Evolutionary conservation across 2,113 vertebrate species (phyloP).

Genomic region (Eudyptes chrysolophus): DNA sequence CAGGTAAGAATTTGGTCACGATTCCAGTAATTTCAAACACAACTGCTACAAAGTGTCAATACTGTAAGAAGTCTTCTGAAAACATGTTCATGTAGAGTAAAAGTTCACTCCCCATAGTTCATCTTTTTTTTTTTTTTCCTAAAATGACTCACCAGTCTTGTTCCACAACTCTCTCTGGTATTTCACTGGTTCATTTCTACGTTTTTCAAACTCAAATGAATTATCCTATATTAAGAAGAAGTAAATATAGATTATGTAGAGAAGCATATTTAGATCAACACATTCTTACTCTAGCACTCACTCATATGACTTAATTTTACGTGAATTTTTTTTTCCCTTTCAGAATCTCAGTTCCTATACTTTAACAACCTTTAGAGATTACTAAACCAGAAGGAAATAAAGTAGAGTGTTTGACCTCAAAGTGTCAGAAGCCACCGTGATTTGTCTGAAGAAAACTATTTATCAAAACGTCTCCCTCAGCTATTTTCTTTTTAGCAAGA

Average conservation of each 20-base stretch:
- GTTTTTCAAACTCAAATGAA: slow-evolving; percentile 95
- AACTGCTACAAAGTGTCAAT: neutral
- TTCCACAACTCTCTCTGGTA: slow-evolving; percentile 92
- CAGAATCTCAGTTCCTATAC: neutral
- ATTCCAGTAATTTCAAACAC: neutral
- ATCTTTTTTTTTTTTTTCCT: neutral
- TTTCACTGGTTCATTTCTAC: slow-evolving; percentile 92
- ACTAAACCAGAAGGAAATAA: neutral
- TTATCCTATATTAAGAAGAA: slow-evolving; percentile 84
- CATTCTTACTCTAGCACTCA: neutral
- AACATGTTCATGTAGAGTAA: neutral
- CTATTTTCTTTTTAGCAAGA: neutral
- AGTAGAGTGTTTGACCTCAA: neutral
- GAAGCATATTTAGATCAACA: neutral
- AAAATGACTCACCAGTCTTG: slow-evolving; percentile 84
- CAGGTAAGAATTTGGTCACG: neutral
- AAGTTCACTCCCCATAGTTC: neutral
- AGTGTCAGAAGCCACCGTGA: neutral
- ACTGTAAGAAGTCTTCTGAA: neutral
- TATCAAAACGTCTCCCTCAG: neutral
- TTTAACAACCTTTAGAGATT: neutral
- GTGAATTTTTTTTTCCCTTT: neutral
- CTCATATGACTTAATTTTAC: neutral
- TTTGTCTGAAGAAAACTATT: neutral
- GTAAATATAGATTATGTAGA: neutral